phyloP scores from a whole-genome alignment of 1,140 invertebrate species.

The Drosophila parabipectinata region DNA sequence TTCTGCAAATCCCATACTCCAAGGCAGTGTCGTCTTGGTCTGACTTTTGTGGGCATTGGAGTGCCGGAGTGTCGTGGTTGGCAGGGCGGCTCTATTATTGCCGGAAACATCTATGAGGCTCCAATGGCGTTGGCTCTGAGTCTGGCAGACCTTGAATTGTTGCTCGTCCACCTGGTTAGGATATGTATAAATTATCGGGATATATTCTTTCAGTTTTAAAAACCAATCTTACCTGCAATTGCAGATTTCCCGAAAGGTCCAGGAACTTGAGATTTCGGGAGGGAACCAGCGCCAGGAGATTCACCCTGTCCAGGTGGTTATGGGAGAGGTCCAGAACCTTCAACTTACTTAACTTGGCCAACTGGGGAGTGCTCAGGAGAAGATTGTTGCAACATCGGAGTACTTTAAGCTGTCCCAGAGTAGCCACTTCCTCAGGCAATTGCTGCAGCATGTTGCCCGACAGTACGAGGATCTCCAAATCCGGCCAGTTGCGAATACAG shows the following conservation, averaged over 20 bases:
- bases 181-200: too few species aligned
- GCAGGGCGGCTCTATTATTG: constrained; percentile 88
- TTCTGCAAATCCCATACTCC: constrained; percentile 93
- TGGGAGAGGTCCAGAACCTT: constrained; percentile 93
- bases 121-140: constrained; percentile 89
- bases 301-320: constrained; percentile 91
- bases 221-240: constrained; percentile 85
- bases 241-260: constrained; percentile 92
- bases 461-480: constrained; percentile 92
- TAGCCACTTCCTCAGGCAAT: constrained; percentile 90
- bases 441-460: constrained; percentile 92
- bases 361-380: constrained; percentile 89
- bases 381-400: constrained; percentile 93
- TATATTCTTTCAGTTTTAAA: too few species aligned
- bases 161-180: constrained; percentile 87
- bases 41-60: constrained; percentile 85
- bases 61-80: constrained; percentile 85
- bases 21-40: constrained; percentile 86
- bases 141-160: constrained; percentile 89
- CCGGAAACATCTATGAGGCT: constrained; percentile 93
- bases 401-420: constrained; percentile 89
- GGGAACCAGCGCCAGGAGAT: constrained; percentile 90
- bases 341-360: constrained; percentile 89
- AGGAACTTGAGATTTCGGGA: constrained; percentile 91
- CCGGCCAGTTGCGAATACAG: constrained; percentile 90